These are phyloP conservation scores for Heliconius ethilla DNA, from an alignment of 2,888 invertebrate species.

Conservation along the genomic window DNA sequence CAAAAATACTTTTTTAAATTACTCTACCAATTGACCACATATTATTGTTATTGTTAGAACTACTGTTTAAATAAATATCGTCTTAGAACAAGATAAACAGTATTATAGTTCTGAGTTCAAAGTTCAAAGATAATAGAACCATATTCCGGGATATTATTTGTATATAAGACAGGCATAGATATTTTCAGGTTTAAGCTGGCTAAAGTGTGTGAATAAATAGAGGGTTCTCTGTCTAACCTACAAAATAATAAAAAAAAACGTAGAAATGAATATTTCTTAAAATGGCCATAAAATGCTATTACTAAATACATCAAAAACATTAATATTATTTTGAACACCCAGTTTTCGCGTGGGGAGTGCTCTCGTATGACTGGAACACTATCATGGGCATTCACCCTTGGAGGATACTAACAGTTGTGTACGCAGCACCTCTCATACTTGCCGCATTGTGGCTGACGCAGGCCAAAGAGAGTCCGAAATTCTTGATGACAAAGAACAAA, in stretches of 20 bases:
- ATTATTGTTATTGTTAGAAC: neutral
- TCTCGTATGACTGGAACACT: conserved; percentile 77
- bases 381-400: conserved; percentile 84
- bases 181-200: neutral
- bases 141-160: too few relatives aligned
- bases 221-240: neutral
- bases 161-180: neutral
- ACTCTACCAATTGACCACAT: neutral
- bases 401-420: conserved; percentile 85
- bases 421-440: conserved; percentile 83
- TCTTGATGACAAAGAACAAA: conserved; percentile 84
- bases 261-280: neutral
- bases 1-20: neutral
- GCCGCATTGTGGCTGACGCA: conserved; percentile 58
- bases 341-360: conserved; percentile 86
- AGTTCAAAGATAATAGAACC: too few relatives aligned
- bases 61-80: neutral
- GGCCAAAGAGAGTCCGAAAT: conserved; percentile 91
- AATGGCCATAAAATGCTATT: neutral
- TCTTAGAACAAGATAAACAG: too few relatives aligned
- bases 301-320: neutral
- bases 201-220: neutral
- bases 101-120: too few relatives aligned
- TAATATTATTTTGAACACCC: neutral
- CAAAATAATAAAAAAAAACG: neutral